Base-by-base conservation (phyloP, 2,888 invertebrate species). In the Bursaphelenchus okinawaensis region DNA sequence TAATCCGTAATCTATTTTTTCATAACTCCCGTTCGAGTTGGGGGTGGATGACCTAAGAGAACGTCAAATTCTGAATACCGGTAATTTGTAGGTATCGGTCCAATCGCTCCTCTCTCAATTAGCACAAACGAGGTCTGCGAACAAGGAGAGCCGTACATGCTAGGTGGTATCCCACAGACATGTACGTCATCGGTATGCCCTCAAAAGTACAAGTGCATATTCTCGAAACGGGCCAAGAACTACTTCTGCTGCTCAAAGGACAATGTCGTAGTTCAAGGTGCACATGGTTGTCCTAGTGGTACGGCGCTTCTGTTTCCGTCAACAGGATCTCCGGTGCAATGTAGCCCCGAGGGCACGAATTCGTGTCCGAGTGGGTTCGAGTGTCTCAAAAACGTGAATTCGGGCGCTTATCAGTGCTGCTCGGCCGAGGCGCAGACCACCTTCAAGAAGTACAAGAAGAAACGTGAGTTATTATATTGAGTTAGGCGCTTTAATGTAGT, bases 291-390 rank as follows among this genome's bases (percentile, higher is more conserved):
- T 58, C 75, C 80, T 2, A 65, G 68, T 2, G 79, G 80, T 26
- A 67, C 65, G 20, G 78, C 80, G 7, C 74, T 81, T 9, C 70
- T 80, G 8, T 80, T 80, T 74, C 80, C 80, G 23, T 77, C 80
- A 7, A 80, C 79, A 7, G 80, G 79, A 62, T 77, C 77, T 6
- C 80, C 80, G 51, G 80, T 80, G 1, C 80, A 81, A 29, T 80
- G 80, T 70, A 71, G 73, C 27, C 50, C 68, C 55, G 68, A 54
- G 22, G 71, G 73, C 19, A 55, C 67, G n/a, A 75, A 79, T 67
- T 72, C 75, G 12, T 80, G 80, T 58, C 80, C 80, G 8, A 55
- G 71, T 19, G 77, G 78, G 29, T 80, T 76, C 68, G 65, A 64
- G 28, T 79, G 78, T 57, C 63, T 74, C 23, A 51, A 60, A n/a